A percentile compares a stretch with the other conserved stretches of the same genome.
Conservation (phyloP, 2,888 invertebrate species). For the Synergus japonicus region DNA sequence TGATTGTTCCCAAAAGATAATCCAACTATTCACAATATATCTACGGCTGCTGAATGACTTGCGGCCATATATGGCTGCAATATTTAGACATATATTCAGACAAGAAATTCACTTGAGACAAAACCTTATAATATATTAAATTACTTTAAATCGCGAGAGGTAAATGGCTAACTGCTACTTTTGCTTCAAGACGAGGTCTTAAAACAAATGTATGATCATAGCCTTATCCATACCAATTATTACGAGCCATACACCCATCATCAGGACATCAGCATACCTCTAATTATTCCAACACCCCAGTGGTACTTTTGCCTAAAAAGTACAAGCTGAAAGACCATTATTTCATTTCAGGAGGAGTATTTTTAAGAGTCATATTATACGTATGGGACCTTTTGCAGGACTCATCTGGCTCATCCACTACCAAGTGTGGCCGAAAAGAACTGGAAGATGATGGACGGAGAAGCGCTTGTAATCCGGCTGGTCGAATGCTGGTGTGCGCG, state of each 20-base stretch:
- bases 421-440: constrained; percentile 32
- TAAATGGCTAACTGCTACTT: not conserved
- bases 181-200: not conserved
- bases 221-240: not conserved
- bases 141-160: not conserved
- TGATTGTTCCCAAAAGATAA: not conserved
- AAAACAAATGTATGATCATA: not conserved
- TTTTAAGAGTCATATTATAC: constrained; percentile 26
- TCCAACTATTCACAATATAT: not conserved
- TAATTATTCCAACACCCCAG: constrained; percentile 19
- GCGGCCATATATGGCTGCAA: not conserved
- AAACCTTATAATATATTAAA: constrained; percentile 1
- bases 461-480: constrained; percentile 51
- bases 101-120: not conserved
- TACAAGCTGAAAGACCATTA: constrained; percentile 7
- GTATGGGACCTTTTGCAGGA: constrained; percentile 9
- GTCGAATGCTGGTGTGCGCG: constrained; percentile 55
- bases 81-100: not conserved
- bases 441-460: constrained; percentile 42
- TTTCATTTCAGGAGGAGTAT: constrained; percentile 15
- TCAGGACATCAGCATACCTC: not conserved
- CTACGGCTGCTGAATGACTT: not conserved
- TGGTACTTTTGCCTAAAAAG: not conserved
- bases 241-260: not conserved
- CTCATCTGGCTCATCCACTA: constrained; percentile 8